Base-by-base conservation (phyloP, 2,113 vertebrate genomes). In the Forbesichthys agassizii region DNA sequence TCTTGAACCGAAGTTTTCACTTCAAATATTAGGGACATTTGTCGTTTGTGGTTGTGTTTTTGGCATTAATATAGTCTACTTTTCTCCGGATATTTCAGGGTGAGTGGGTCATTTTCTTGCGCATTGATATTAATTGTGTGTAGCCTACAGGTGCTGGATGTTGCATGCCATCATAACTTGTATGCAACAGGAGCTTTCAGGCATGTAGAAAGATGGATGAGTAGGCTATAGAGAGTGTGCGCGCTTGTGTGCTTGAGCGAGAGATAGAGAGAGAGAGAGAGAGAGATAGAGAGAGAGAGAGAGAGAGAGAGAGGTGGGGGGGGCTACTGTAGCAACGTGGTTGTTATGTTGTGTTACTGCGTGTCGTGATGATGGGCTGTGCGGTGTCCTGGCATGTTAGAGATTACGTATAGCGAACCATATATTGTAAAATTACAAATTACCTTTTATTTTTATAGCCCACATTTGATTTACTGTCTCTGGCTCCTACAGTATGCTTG, bases 61-160 rank as follows among this genome's bases (percentile, higher is more conserved):
- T 27, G 7, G 56, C 49, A 57, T 27, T 9, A 27, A 57, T 33
- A 11, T 20, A 68, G 79, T 79, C 27, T 36, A 69, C 76, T 66
- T 66, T 67, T 69, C 75, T 65, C 59, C 46, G 64, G 62, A 73
- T 47, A 68, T 59, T 65, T 67, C 77, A 77, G 75, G 80, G 84
- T 87, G 62, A 81, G 88, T 75, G 61, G 42, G 75, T 16, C 18
- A 56, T 20, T 8, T 20, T 12, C 56, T 58, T 12, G 56, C 56
- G 20, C 56, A 27, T 10, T 74, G n/a, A 11, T 36, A 69, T 57
- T 65, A 71, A 71, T 66, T 27, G 27, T 27, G 27, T 27, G 27
- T 27, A 2, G 68, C 73, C 61, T 47, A 51, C 9, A 73, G 18
- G 66, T 67, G 53, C 36, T 4, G 33, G 46, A 20, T 9, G 47